phyloP scores from a whole-genome alignment of 1,140 invertebrate species.

The Dryas iulia region DNA sequence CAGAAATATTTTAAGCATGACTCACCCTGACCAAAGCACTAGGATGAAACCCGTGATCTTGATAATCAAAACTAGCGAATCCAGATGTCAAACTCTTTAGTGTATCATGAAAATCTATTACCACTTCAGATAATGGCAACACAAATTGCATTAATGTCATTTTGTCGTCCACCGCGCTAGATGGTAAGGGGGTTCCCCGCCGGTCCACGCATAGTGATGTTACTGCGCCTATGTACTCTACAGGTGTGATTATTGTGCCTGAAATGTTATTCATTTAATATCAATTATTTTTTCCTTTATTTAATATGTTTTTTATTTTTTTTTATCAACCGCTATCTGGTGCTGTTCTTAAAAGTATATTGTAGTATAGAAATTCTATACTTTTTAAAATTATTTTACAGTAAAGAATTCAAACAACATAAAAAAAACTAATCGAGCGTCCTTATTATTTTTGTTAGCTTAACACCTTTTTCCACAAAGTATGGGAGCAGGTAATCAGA shows the following conservation, averaged over 20 bases:
- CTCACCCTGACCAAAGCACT: constrained; percentile 88
- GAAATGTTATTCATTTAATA: constrained; percentile 22
- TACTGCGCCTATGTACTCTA: constrained; percentile 85
- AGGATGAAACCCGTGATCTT: constrained; percentile 91
- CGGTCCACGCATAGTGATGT: constrained; percentile 88
- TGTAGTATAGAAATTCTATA: too few species aligned
- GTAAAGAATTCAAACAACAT: too few species aligned
- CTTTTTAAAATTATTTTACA: too few species aligned
- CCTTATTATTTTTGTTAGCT: too few species aligned
- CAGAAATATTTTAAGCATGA: constrained; percentile 11
- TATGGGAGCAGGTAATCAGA: too few species aligned
- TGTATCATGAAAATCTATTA: constrained; percentile 96
- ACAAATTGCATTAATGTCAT: constrained; percentile 91
- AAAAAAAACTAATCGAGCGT: too few species aligned
- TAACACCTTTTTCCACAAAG: too few species aligned
- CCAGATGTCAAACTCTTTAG: constrained; percentile 95
- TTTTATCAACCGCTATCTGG: too few species aligned
- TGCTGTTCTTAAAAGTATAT: too few species aligned
- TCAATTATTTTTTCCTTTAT: neutral
- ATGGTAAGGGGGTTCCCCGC: constrained; percentile 88
- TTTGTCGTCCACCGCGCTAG: constrained; percentile 90
- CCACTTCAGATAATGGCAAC: constrained; percentile 95
- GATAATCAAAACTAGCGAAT: constrained; percentile 99
- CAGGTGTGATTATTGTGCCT: constrained; percentile 95
- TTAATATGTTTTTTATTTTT: neutral